These are phyloP conservation scores for Hippocampus zosterae DNA, from an alignment of 2,113 vertebrate species.

Conservation along the genomic window DNA sequence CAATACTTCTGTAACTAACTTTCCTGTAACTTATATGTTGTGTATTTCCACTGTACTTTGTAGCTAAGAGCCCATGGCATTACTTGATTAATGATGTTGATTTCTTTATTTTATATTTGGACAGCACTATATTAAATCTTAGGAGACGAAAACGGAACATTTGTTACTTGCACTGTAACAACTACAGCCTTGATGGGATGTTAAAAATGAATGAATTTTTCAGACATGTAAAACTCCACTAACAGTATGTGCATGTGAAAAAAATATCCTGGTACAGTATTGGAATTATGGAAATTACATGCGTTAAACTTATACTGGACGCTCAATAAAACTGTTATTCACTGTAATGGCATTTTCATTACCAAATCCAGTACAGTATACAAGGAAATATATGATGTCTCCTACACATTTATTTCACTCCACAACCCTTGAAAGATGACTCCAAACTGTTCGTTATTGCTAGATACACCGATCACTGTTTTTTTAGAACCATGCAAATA, in stretches of 20 bases:
- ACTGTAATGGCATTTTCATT: not conserved
- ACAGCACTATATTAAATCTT: not conserved
- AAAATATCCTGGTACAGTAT: conserved; percentile 6
- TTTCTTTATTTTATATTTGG: not conserved
- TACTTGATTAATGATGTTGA: not conserved
- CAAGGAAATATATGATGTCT: not conserved
- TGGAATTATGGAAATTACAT: conserved; percentile 5
- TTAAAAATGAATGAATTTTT: not conserved
- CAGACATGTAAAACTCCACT: conserved; percentile 3
- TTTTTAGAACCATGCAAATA: too few relatives aligned
- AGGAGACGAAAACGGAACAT: not conserved
- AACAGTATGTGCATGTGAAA: conserved; percentile 16
- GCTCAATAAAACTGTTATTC: conserved; percentile 7
- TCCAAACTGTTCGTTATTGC: not conserved
- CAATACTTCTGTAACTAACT: conserved; percentile 12
- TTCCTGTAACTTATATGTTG: not conserved
- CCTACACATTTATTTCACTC: not conserved
- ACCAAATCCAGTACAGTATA: not conserved
- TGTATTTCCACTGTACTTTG: not conserved
- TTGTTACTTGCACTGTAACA: not conserved
- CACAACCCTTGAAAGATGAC: not conserved
- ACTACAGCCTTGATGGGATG: not conserved
- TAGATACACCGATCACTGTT: too few relatives aligned
- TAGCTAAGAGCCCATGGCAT: not conserved
- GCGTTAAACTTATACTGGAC: not conserved